Conservation (phyloP, 2,113 vertebrate species). For the Alligator mississippiensis region DNA sequence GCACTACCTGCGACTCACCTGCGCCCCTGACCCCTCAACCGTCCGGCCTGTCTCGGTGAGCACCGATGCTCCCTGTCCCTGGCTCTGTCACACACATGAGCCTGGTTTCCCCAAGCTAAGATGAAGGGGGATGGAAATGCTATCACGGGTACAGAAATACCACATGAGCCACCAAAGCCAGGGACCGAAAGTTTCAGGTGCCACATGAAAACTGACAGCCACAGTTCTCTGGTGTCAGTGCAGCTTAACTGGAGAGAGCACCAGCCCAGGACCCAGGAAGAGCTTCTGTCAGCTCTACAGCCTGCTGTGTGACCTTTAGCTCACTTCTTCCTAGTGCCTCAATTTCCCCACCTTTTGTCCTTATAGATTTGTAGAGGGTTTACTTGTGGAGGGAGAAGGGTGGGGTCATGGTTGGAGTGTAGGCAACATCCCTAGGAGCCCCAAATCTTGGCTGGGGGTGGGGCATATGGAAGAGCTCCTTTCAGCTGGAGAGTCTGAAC, state of each 20-base stretch:
- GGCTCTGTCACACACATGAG: no score
- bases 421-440: neutral
- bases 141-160: neutral
- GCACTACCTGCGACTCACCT: constrained; percentile 90
- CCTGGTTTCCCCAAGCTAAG: no score
- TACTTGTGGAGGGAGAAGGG: no score
- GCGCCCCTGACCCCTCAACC: constrained; percentile 89
- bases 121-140: no score
- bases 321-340: neutral
- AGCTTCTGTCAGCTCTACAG: no score
- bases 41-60: constrained; percentile 89
- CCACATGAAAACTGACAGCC: neutral
- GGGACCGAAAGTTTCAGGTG: neutral
- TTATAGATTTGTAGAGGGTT: no score
- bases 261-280: neutral
- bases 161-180: neutral
- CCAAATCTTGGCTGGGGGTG: neutral
- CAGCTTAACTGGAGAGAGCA: neutral
- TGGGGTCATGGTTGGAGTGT: neutral
- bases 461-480: neutral
- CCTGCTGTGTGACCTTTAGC: no score
- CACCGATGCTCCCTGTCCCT: neutral
- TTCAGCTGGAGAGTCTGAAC: neutral
- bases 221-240: neutral
- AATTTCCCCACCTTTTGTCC: neutral